A percentile compares a stretch with the other conserved stretches of the same genome.
Evolutionary conservation across 2,797 vertebrate genomes (phyloP).

Genomic region (Nannoperca obscura): DNA sequence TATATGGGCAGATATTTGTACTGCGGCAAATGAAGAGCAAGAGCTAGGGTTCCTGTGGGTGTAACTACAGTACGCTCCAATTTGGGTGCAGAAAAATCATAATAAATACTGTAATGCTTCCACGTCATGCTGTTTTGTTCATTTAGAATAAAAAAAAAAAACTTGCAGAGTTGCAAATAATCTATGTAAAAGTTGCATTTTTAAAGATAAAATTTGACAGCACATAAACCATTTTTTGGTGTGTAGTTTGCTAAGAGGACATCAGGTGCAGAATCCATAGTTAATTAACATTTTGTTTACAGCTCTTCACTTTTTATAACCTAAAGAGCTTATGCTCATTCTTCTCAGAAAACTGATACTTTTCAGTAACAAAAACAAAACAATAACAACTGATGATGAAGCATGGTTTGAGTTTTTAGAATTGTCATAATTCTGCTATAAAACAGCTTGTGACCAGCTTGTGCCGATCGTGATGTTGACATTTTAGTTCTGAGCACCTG

Average conservation of each 20-base stretch:
- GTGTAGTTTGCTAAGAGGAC: neutral
- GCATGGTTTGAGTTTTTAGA: neutral
- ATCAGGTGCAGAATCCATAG: neutral
- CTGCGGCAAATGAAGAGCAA: neutral
- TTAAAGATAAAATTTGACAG: no score
- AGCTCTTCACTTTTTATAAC: neutral
- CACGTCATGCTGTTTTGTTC: neutral
- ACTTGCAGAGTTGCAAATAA: neutral
- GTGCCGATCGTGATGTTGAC: no score
- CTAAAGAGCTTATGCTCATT: neutral
- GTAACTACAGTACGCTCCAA: neutral
- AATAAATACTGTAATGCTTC: neutral
- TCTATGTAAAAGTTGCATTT: neutral
- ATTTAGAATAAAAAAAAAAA: neutral
- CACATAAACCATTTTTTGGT: neutral
- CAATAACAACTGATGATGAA: neutral
- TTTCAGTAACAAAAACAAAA: no score
- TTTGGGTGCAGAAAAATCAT: neutral
- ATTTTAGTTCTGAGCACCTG: no score
- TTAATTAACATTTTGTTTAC: neutral
- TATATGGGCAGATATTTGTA: neutral
- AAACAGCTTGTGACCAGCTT: neutral
- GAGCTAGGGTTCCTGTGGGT: neutral
- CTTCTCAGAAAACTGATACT: no score
- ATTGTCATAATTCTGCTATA: neutral